A percentile compares a stretch with the other conserved stretches of the same genome.
These are phyloP conservation scores for Drosophila lacertosa DNA, from an alignment of 1,140 invertebrate species.

Conservation along the genomic window DNA sequence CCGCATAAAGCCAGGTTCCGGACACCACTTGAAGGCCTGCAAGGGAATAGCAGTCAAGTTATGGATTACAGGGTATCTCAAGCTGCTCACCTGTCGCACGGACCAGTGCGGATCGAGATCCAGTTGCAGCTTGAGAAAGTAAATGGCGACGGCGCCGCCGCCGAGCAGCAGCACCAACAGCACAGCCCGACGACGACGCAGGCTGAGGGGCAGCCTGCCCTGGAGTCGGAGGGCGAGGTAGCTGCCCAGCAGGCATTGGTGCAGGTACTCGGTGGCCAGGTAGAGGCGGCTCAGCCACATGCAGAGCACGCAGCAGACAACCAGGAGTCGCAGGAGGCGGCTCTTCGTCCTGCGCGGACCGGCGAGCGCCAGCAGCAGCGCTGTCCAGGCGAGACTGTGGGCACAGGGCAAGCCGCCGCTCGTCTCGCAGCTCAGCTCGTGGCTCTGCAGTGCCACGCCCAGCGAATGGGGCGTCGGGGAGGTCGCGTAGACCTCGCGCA, in stretches of 20 bases:
- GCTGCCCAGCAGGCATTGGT: slow-evolving; percentile 67
- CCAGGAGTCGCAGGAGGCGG: not conserved
- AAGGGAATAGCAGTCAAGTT: too few species aligned
- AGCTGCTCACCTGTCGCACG: slow-evolving; percentile 63
- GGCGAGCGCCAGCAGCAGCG: slow-evolving; percentile 35
- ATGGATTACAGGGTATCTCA: too few species aligned
- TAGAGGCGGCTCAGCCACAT: slow-evolving; percentile 75
- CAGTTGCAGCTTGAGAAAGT: slow-evolving; percentile 59
- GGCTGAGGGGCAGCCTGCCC: slow-evolving; percentile 19
- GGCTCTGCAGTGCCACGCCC: slow-evolving; percentile 42
- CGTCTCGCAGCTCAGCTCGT: slow-evolving; percentile 69
- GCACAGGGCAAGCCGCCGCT: slow-evolving; percentile 67
- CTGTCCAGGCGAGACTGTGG: slow-evolving; percentile 58
- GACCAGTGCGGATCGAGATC: slow-evolving; percentile 75
- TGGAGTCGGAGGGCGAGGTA: slow-evolving; percentile 45
- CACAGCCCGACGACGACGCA: slow-evolving; percentile 10
- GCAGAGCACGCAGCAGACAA: slow-evolving; percentile 14
- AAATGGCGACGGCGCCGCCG: slow-evolving; percentile 44
- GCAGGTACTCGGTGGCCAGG: slow-evolving; percentile 70
- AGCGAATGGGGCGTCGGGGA: not conserved
- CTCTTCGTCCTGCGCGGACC: not conserved
- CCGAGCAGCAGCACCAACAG: slow-evolving; percentile 31
- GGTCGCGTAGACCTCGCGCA: slow-evolving; percentile 57
- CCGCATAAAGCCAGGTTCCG: slow-evolving; percentile 64
- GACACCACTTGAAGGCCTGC: slow-evolving; percentile 79